A percentile compares a stretch with the other conserved stretches of the same genome.
These are phyloP conservation scores for Catharus ustulatus DNA, from an alignment of 2,797 vertebrate genomes.

Conservation along the genomic window DNA sequence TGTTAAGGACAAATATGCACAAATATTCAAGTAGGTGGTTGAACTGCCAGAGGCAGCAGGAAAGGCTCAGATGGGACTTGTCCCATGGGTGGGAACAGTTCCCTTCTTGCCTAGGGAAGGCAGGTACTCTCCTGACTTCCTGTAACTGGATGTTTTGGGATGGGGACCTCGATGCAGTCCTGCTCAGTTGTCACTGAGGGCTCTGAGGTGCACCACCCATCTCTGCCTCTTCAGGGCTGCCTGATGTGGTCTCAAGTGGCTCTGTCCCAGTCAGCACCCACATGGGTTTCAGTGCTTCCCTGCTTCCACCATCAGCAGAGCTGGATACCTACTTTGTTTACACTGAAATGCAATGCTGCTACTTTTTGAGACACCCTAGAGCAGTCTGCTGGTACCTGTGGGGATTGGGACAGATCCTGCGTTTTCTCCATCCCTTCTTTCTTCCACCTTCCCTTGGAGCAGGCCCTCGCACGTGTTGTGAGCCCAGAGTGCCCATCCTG, in stretches of 20 bases:
- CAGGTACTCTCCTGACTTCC: neutral
- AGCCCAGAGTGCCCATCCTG: fast-evolving
- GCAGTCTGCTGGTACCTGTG: neutral
- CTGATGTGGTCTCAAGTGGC: neutral
- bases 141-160: neutral
- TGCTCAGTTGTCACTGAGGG: neutral
- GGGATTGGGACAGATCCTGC: neutral
- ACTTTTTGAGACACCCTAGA: neutral
- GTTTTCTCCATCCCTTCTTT: neutral
- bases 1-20: neutral
- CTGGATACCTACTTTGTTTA: neutral
- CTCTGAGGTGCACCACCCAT: neutral
- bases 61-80: neutral
- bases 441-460: neutral
- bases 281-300: neutral
- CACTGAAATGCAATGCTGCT: neutral
- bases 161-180: neutral
- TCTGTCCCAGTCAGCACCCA: neutral
- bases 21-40: neutral
- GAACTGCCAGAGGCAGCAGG: neutral
- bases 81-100: neutral
- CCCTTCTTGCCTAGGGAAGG: neutral
- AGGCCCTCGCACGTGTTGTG: neutral
- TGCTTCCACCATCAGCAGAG: neutral
- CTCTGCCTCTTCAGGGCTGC: neutral